Percentiles rank a stretch among this genome's conserved stretches.
Conservation (phyloP, 2,888 invertebrate species). For the Drosophila basisetae region DNA sequence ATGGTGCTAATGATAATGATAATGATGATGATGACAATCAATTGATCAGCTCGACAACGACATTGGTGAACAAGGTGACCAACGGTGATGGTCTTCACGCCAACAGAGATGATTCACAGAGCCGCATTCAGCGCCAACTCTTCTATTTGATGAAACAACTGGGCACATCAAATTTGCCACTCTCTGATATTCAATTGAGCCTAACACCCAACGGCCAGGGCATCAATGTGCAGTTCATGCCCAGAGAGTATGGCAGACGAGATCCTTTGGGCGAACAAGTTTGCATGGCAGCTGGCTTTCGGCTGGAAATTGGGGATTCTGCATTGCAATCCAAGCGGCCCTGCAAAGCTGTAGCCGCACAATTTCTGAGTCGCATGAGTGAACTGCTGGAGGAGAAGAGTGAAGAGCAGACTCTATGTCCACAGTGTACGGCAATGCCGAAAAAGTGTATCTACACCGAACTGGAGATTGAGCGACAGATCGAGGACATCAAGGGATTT, state of each 20-base stretch:
- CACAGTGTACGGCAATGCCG: conserved; percentile 40
- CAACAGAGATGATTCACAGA: background rate
- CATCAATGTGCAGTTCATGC: conserved; percentile 51
- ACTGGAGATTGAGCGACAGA: conserved; percentile 66
- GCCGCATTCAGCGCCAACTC: conserved; percentile 46
- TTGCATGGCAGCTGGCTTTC: conserved; percentile 31
- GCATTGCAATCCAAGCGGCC: background rate
- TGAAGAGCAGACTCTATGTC: conserved; percentile 30
- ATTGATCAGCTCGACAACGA: conserved; percentile 49
- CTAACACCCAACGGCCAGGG: conserved; percentile 49
- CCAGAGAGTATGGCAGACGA: conserved; percentile 2
- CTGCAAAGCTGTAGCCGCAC: conserved; percentile 14
- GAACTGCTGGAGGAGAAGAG: conserved; percentile 32
- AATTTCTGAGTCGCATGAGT: conserved; percentile 44
- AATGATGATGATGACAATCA: background rate
- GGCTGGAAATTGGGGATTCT: conserved; percentile 17
- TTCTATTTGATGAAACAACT: conserved; percentile 53
- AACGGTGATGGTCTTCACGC: conserved; percentile 24
- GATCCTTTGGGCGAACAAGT: conserved; percentile 18
- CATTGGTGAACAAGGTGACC: conserved; percentile 21
- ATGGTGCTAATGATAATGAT: background rate
- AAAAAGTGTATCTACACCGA: conserved; percentile 49
- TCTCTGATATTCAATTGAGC: conserved; percentile 44
- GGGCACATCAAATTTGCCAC: conserved; percentile 44
- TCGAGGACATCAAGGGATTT: conserved; percentile 59